Percentiles rank a stretch among this genome's conserved stretches.
Conservation (phyloP, 2,797 vertebrate genomes). For the Danio aesculapii region DNA sequence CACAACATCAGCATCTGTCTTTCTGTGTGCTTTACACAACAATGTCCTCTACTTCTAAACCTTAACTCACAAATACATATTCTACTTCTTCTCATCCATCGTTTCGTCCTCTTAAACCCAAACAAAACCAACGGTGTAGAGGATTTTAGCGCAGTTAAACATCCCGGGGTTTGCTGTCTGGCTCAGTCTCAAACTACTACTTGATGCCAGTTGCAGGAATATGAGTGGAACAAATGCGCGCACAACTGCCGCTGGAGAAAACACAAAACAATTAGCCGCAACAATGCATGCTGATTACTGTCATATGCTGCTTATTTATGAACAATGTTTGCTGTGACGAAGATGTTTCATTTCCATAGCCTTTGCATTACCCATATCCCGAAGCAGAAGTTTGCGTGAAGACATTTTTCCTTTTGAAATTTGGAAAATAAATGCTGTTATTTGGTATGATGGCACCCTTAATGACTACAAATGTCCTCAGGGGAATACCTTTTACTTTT, state of each 20-base stretch:
- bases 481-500: conserved; percentile 10
- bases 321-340: conserved; percentile 21
- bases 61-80: conserved; percentile 58
- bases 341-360: conserved; percentile 22
- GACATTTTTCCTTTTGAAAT: not conserved
- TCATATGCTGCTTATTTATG: conserved; percentile 37
- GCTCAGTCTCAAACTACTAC: conserved; percentile 59
- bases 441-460: conserved; percentile 13
- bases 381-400: conserved; percentile 15
- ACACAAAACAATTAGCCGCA: conserved; percentile 45
- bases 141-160: conserved; percentile 42
- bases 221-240: conserved; percentile 32
- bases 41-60: conserved; percentile 43
- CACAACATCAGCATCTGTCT: conserved; percentile 41
- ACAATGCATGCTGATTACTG: conserved; percentile 38
- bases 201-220: conserved; percentile 44
- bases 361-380: conserved; percentile 18
- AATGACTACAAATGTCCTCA: conserved; percentile 34
- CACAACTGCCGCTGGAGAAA: conserved; percentile 33
- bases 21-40: conserved; percentile 31
- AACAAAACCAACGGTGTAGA: conserved; percentile 58
- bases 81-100: conserved; percentile 63
- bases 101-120: conserved; percentile 59
- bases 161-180: conserved; percentile 63
- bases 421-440: not conserved